These are phyloP conservation scores for Ia io DNA, from an alignment of 2,113 vertebrate genomes.

Conservation along the genomic window DNA sequence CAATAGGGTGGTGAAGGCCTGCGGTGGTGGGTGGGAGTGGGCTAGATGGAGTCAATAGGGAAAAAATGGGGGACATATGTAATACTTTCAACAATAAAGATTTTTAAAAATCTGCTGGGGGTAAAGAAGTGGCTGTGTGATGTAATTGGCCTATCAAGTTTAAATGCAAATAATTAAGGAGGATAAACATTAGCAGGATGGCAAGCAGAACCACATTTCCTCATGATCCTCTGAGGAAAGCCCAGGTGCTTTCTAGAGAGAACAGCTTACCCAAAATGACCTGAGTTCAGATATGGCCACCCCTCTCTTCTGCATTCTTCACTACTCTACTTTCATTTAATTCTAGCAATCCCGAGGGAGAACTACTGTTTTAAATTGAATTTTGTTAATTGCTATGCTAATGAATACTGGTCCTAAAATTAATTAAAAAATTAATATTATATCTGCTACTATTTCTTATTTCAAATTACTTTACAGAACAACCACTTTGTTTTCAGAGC, in stretches of 20 bases:
- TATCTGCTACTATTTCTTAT: neutral
- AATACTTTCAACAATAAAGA: too few relatives aligned
- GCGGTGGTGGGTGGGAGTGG: too few relatives aligned
- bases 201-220: neutral
- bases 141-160: neutral
- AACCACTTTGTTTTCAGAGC: neutral
- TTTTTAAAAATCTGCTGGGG: neutral
- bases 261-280: neutral
- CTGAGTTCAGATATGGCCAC: neutral
- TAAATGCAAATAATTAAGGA: slow-evolving; percentile 20
- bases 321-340: neutral
- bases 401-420: neutral
- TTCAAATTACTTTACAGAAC: neutral
- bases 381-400: neutral
- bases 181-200: neutral
- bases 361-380: neutral
- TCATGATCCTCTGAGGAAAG: neutral
- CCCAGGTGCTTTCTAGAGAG: neutral
- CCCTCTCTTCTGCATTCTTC: neutral
- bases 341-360: neutral
- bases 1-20: too few relatives aligned
- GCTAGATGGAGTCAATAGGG: too few relatives aligned
- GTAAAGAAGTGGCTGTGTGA: neutral
- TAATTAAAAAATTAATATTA: neutral
- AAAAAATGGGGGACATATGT: too few relatives aligned